These are phyloP conservation scores for Euleptes europaea DNA, from an alignment of 2,113 vertebrate species.

Conservation along the genomic window DNA sequence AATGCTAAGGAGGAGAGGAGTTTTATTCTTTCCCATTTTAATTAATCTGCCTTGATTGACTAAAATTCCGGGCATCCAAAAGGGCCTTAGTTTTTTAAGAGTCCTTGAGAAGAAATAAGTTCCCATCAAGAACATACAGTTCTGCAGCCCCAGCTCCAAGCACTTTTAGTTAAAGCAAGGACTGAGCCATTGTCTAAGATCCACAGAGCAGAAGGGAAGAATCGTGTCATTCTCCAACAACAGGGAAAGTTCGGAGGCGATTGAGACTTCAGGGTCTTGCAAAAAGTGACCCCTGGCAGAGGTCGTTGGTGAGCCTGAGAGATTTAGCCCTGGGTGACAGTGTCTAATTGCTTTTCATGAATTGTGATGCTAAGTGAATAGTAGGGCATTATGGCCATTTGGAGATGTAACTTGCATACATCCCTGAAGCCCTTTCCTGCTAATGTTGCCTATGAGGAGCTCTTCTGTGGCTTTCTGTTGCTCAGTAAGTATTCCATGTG, in stretches of 20 bases:
- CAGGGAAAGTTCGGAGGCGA: background rate
- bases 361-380: background rate
- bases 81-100: constrained; percentile 14
- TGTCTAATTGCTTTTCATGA: constrained; percentile 7
- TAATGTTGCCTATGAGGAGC: background rate
- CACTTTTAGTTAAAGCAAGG: background rate
- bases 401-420: background rate
- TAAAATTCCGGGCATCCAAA: constrained; percentile 17
- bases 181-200: background rate
- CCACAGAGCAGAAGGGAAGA: constrained; percentile 4
- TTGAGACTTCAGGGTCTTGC: background rate
- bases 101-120: constrained; percentile 5
- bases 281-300: background rate
- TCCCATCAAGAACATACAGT: background rate
- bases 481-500: background rate
- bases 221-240: background rate
- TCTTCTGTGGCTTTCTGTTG: background rate
- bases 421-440: background rate
- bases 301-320: background rate
- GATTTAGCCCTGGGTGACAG: background rate
- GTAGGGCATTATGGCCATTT: background rate
- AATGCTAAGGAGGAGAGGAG: background rate
- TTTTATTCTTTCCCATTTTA: constrained; percentile 22
- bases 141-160: background rate
- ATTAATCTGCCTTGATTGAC: constrained; percentile 26